Evolutionary conservation across 2,797 vertebrate species (phyloP).

Genomic region (Etheostoma perlongum): DNA sequence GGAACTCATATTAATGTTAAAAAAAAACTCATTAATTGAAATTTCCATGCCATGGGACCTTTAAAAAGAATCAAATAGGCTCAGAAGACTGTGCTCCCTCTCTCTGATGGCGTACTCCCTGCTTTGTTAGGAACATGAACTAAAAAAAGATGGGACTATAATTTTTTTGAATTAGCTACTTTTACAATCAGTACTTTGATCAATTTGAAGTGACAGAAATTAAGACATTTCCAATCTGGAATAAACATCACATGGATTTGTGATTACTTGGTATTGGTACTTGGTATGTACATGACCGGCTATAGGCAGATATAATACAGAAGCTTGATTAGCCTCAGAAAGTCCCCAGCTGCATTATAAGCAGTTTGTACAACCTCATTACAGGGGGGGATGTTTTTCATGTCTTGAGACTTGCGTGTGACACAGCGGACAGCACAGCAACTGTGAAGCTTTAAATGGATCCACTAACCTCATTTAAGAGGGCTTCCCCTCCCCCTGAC

Average conservation of each 20-base stretch:
- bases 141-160: constrained; percentile 18
- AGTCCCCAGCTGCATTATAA: constrained; percentile 73
- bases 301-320: constrained; percentile 58
- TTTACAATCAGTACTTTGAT: constrained; percentile 9
- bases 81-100: not conserved
- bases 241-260: constrained; percentile 40
- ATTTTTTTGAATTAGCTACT: not conserved
- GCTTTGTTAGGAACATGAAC: not conserved
- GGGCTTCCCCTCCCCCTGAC: constrained; percentile 82
- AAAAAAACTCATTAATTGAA: too few species aligned
- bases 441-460: constrained; percentile 86
- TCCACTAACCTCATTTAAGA: constrained; percentile 86
- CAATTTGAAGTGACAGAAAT: constrained; percentile 7
- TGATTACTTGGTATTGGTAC: constrained; percentile 4
- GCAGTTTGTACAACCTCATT: constrained; percentile 77
- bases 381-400: constrained; percentile 75
- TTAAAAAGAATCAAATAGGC: constrained; percentile 42
- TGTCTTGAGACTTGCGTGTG: constrained; percentile 80
- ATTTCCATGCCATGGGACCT: too few species aligned
- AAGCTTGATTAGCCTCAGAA: constrained; percentile 75
- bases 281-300: constrained; percentile 21
- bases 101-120: not conserved
- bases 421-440: constrained; percentile 82
- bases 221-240: constrained; percentile 22
- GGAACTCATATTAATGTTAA: too few species aligned